Percentiles rank a stretch among this genome's conserved stretches.
Evolutionary conservation across 2,888 invertebrate genomes (phyloP).

Genomic region (Lasioglossum marginatum): DNA sequence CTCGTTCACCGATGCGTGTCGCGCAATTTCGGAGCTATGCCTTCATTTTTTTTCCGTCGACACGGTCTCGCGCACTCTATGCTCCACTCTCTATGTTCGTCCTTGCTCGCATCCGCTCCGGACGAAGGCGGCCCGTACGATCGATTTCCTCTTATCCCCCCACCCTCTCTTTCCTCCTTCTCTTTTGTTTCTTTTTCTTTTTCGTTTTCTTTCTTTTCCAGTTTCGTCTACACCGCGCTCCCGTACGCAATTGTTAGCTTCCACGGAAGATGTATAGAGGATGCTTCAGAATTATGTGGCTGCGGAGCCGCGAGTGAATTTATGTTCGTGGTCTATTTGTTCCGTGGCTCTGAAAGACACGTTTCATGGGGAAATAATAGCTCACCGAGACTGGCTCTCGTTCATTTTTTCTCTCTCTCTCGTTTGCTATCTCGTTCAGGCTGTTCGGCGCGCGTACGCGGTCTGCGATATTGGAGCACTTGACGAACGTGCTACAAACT

Average conservation of each 20-base stretch:
- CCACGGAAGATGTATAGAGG: constrained; percentile 15
- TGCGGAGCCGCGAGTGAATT: constrained; percentile 13
- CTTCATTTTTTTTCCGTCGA: constrained; percentile 29
- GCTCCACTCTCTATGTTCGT: background rate
- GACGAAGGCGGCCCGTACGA: constrained; percentile 21
- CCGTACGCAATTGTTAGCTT: constrained; percentile 34
- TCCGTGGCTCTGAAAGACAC: constrained; percentile 4
- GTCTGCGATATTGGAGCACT: background rate
- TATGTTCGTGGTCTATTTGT: constrained; percentile 9
- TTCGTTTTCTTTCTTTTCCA: background rate
- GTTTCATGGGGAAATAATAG: constrained; percentile 12
- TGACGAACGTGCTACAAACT: background rate
- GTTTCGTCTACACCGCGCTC: constrained; percentile 8
- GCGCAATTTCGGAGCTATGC: constrained; percentile 39
- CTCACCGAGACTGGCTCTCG: background rate
- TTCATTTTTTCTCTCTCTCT: background rate
- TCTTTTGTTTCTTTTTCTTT: background rate
- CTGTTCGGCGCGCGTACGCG: background rate
- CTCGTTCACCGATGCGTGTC: constrained; percentile 32
- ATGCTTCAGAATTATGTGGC: constrained; percentile 12
- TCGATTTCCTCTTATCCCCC: background rate
- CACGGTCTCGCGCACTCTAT: constrained; percentile 9
- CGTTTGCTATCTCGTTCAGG: background rate
- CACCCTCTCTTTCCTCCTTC: constrained; percentile 5
- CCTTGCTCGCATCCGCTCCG: constrained; percentile 38